phyloP scores from a whole-genome alignment of 1,140 invertebrate genomes.

The Daktulosphaira vitifoliae region DNA sequence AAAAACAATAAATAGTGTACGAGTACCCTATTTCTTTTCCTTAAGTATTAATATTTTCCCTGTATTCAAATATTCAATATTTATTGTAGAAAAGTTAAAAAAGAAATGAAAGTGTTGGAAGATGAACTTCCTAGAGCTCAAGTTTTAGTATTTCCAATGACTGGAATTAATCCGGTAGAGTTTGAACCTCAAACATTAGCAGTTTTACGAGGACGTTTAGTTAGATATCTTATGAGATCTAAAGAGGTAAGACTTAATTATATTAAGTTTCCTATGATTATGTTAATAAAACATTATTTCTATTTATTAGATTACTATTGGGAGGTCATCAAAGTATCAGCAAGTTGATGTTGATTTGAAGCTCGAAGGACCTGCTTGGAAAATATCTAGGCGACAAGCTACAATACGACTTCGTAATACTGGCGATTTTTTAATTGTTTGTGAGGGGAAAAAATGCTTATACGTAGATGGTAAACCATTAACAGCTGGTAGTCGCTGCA shows the following conservation, averaged over 20 bases:
- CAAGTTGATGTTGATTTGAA: slow-evolving; percentile 89
- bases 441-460: slow-evolving; percentile 89
- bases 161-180: slow-evolving; percentile 66
- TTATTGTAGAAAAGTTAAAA: slow-evolving; percentile 57
- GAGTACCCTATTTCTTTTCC: too few relatives aligned
- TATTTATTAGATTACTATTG: slow-evolving; percentile 70
- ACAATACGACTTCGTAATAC: slow-evolving; percentile 83
- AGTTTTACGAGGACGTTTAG: slow-evolving; percentile 81
- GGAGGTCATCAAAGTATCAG: slow-evolving; percentile 78
- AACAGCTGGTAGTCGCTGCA: slow-evolving; percentile 72
- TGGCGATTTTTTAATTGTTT: slow-evolving; percentile 88
- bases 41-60: slow-evolving; percentile 42
- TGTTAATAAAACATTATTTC: not conserved
- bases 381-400: slow-evolving; percentile 77
- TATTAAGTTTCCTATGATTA: not conserved
- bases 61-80: slow-evolving; percentile 36
- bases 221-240: slow-evolving; percentile 91
- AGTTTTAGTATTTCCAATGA: slow-evolving; percentile 83
- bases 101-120: slow-evolving; percentile 80
- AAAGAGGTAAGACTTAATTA: slow-evolving; percentile 58
- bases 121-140: slow-evolving; percentile 85
- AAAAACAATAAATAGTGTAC: too few relatives aligned
- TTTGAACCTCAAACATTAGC: slow-evolving; percentile 89
- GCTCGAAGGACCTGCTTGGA: slow-evolving; percentile 79
- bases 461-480: slow-evolving; percentile 89